Percentiles rank a stretch among this genome's conserved stretches.
Conservation (phyloP, 2,797 vertebrate genomes). For the Poecilia velifera region DNA sequence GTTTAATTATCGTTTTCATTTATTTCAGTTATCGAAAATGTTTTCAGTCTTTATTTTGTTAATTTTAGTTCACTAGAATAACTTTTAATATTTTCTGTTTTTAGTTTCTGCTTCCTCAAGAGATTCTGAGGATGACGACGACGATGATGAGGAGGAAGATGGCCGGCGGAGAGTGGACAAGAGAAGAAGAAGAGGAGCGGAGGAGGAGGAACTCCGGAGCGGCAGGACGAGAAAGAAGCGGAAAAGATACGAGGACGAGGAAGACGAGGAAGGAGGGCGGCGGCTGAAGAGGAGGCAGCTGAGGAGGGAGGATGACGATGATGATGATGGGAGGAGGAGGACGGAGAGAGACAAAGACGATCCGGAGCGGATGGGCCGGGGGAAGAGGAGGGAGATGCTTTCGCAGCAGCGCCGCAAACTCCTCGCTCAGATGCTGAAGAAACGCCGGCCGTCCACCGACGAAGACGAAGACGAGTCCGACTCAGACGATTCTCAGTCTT, state of each 20-base stretch:
- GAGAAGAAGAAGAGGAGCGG: constrained; percentile 54
- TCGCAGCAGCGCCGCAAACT: constrained; percentile 69
- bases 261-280: constrained; percentile 60
- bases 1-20: no score
- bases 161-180: constrained; percentile 62
- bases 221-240: constrained; percentile 39
- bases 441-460: constrained; percentile 84
- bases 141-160: constrained; percentile 80
- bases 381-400: constrained; percentile 75
- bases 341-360: constrained; percentile 61
- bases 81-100: not conserved
- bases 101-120: constrained; percentile 66
- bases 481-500: constrained; percentile 48
- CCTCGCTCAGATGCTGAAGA: constrained; percentile 77
- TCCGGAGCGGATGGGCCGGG: constrained; percentile 70
- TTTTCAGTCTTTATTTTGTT: no score
- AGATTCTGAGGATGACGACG: constrained; percentile 80
- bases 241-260: constrained; percentile 29
- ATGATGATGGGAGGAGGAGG: constrained; percentile 40
- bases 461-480: constrained; percentile 51
- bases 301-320: constrained; percentile 50
- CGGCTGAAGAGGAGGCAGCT: constrained; percentile 50
- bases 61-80: no score
- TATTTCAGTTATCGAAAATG: no score
- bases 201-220: constrained; percentile 40